phyloP scores from a whole-genome alignment of 2,797 vertebrate species.

The Rhadinocentrus ornatus region DNA sequence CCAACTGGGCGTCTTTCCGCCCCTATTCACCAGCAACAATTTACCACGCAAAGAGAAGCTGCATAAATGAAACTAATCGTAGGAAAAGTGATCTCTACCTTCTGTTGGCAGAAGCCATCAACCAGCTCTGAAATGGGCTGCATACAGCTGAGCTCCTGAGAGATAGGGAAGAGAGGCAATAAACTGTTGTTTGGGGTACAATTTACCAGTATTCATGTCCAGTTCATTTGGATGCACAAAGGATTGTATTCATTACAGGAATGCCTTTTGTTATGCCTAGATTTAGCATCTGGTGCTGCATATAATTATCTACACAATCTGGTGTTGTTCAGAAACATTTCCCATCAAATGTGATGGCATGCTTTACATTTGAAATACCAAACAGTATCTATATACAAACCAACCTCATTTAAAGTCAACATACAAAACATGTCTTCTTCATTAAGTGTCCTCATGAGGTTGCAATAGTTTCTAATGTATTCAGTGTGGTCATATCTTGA shows the following conservation, averaged over 20 bases:
- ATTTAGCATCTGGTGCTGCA: constrained; percentile 58
- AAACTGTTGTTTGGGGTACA: constrained; percentile 52
- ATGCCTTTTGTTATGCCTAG: constrained; percentile 59
- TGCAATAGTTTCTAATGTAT: constrained; percentile 1
- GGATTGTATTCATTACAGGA: constrained; percentile 63
- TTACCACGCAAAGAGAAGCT: constrained; percentile 67
- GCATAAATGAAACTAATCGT: constrained; percentile 76
- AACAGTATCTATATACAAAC: neutral
- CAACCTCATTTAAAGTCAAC: neutral
- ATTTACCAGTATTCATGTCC: constrained; percentile 58
- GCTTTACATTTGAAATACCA: constrained; percentile 7
- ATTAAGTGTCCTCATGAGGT: neutral
- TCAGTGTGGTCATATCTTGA: constrained; percentile 15
- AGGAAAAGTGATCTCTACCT: constrained; percentile 71
- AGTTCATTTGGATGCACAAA: constrained; percentile 58
- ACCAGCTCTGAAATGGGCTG: constrained; percentile 46
- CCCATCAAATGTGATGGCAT: constrained; percentile 14
- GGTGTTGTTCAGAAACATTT: constrained; percentile 32
- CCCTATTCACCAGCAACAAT: constrained; percentile 63
- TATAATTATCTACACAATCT: constrained; percentile 54
- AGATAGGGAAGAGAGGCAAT: constrained; percentile 36
- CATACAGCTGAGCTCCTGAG: constrained; percentile 39
- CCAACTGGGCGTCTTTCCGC: constrained; percentile 58
- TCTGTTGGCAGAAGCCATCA: constrained; percentile 66
- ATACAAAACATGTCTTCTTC: neutral